phyloP scores from a whole-genome alignment of 2,797 vertebrate species.

The Parauchenoglanis ngamensis region DNA sequence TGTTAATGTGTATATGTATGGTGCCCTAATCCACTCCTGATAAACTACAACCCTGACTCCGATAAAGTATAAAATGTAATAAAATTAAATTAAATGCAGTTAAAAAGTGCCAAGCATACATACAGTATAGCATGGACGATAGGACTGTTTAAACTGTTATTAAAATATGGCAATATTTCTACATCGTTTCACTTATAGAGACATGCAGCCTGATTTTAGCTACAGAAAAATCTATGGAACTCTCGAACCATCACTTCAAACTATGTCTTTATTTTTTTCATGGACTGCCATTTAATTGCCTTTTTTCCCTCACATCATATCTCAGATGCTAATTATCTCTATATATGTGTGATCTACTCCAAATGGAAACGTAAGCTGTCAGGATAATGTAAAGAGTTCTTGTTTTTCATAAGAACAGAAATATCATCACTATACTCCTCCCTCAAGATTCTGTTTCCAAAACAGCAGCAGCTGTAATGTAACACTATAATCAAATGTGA shows the following conservation, averaged over 20 bases:
- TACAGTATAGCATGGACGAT: slow-evolving; percentile 35
- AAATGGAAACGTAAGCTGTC: slow-evolving; percentile 19
- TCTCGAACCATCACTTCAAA: not conserved
- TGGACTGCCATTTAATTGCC: slow-evolving; percentile 4
- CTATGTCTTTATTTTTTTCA: slow-evolving; percentile 1
- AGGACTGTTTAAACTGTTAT: not conserved
- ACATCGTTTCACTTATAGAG: not conserved
- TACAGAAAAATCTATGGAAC: not conserved
- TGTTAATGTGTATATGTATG: not conserved
- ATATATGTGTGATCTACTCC: not conserved
- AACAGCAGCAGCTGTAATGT: slow-evolving; percentile 12
- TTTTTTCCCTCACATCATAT: not conserved
- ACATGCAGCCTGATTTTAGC: not conserved
- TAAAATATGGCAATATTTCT: slow-evolving; percentile 2
- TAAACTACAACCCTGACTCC: not conserved
- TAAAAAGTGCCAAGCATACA: slow-evolving; percentile 11
- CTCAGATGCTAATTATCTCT: slow-evolving; percentile 3
- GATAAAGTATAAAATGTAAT: not conserved
- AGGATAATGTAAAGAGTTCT: slow-evolving; percentile 10
- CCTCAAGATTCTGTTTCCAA: not conserved
- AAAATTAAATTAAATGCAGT: not conserved
- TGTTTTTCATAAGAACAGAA: slow-evolving; percentile 7
- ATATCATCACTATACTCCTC: slow-evolving; percentile 3
- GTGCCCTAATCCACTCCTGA: not conserved
- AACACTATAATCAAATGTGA: not conserved